Evolutionary conservation across 2,797 vertebrate species (phyloP).

Genomic region (Acridotheres tristis): DNA sequence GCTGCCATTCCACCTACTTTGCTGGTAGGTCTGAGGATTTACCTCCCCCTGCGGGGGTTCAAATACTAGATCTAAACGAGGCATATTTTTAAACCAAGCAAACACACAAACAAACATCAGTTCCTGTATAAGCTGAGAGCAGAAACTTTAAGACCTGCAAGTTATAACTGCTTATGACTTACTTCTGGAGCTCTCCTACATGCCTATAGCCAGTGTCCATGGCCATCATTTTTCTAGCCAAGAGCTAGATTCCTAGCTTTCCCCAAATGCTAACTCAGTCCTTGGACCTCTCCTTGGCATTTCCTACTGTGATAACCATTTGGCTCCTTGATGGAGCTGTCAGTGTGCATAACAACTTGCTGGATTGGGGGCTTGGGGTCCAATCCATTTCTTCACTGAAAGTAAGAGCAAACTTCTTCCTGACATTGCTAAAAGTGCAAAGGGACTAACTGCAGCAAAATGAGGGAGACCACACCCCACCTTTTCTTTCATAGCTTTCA

Average conservation of each 20-base stretch:
- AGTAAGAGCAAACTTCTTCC: neutral
- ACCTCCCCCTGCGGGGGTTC: neutral
- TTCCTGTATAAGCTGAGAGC: neutral
- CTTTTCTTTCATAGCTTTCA: neutral
- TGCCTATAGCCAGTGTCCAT: neutral
- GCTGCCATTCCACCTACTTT: neutral
- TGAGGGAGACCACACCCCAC: neutral
- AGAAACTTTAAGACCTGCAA: neutral
- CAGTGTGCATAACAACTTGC: neutral
- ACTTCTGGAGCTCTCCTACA: neutral
- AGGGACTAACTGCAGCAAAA: neutral
- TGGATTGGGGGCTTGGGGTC: neutral
- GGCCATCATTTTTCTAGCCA: neutral
- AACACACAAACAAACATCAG: neutral
- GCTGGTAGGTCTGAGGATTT: neutral
- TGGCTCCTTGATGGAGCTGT: neutral
- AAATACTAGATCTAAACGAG: neutral
- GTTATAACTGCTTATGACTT: neutral
- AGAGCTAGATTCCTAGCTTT: neutral
- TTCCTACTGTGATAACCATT: neutral
- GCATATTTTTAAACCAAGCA: neutral
- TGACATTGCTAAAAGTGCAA: neutral
- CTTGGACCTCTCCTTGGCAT: neutral
- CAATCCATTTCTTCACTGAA: neutral
- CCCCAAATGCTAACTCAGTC: accelerated